Base-by-base conservation (phyloP, 2,888 invertebrate species). In the Drosophila lacicola region DNA sequence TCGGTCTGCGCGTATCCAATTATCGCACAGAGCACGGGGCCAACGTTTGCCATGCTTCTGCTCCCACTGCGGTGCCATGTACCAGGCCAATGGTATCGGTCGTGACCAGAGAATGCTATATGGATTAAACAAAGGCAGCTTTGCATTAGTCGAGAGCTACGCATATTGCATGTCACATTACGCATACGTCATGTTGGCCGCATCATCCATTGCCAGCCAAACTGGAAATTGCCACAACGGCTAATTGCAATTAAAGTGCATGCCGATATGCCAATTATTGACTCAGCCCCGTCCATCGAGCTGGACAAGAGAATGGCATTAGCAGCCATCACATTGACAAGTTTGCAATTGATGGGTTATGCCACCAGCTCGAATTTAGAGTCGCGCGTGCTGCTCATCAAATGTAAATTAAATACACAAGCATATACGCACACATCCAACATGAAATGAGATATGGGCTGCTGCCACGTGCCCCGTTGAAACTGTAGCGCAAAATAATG, bases 41-140 rank as follows among this genome's bases (percentile, higher is more conserved):
- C 99, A 99, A 63, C 95, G 94, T 5, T 92, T 90, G 0, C 99
- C 99, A 82, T 96, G 95, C 50, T 94, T 91, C 17, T 95, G 93
- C 90, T 96, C 95, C 98, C 98, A 98, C 91, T 98, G 98, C 0
- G 96, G 95, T 0, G 94, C 95, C 90, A 98, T 98, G 91, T 98
- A 98, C 98, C 98, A 98, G 1, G 94, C 97, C 11, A 98, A 93
- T 2, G 98, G 98, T 74, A 98, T 96, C 0, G 98, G 98, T 64
- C 96, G 95, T 89, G 97, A 97, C 98, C 98, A 98, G 11, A 98
- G 93, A 0, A 96, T 94, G 0, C 95, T 95, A 70, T 51, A 6
- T 11, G 41, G 37, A 54, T 11, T 3, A 46, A 33, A 17, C 11
- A 34, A 11, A 47, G 19, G 8, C 5, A 13, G 9, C 3, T 29